Evolutionary conservation across 2,888 invertebrate species (phyloP), one percentile per base, ranked within the genome.

Genomic region (Mesorhabditis spiculigera): DNA sequence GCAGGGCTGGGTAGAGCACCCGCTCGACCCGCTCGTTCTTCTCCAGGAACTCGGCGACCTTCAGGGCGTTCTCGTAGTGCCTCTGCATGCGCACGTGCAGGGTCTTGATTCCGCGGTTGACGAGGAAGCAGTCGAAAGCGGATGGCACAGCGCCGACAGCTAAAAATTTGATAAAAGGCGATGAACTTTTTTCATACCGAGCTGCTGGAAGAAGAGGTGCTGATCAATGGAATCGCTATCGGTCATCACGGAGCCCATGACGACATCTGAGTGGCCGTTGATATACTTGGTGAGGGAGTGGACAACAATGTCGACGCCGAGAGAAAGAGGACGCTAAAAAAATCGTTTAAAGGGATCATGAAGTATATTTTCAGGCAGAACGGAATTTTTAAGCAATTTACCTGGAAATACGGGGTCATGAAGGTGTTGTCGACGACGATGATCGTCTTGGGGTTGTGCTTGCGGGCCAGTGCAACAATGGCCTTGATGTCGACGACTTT

Each of bases 241-340:
- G 4, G 92, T 90, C 50, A 92, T 89, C 5, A 91, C 90, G 16
- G 93, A 92, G 4, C 97, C 97, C 97, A 98, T 97, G 5, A 97
- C 91, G 41, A 95, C 92, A 88, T 98, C 97, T 0, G 93, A 91
- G 88, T 98, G 97, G 0, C 97, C 97, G 87, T 98, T 98, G 91
- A 98, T 93, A 86, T 96, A 98, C 88, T 98, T 98, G 0, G 95
- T 95, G 69, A 95, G 85, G 0, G 97, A 97, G 87, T 97, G 95
- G 81, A 93, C 88, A 3, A 91, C 92, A 69, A 96, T 88, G 87
- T 98, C 95, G 2, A 93, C 95, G 0, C 96, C 97, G 50, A 95
- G 89, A 43, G 91, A 91, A 69, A 98, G 87, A 1, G 97, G 97
- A 72, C 91, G 90, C 91, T 96, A 86, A 67, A 86, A 86, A 71